These are phyloP conservation scores for Corydoras maculifer DNA, from an alignment of 2,113 vertebrate species.

Conservation along the genomic window DNA sequence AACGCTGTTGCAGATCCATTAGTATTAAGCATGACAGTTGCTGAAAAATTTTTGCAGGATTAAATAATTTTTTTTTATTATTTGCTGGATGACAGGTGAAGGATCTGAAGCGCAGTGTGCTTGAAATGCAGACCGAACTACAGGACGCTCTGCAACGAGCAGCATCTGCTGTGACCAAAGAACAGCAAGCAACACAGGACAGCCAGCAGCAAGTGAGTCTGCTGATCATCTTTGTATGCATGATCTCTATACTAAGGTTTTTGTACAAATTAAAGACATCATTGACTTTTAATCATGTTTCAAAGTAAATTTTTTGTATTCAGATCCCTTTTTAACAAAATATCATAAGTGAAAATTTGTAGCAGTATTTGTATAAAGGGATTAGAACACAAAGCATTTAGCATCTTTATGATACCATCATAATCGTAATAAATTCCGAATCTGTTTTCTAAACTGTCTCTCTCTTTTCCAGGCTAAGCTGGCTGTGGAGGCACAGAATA, in stretches of 20 bases:
- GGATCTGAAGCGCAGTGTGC: slow-evolving; percentile 80
- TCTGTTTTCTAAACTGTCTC: background rate
- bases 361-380: no score
- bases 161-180: slow-evolving; percentile 70
- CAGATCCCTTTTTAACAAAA: no score
- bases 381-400: no score
- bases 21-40: no score
- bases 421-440: background rate
- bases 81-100: slow-evolving; percentile 60
- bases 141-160: slow-evolving; percentile 87
- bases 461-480: slow-evolving; percentile 71
- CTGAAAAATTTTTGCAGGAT: background rate
- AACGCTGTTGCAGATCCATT: no score
- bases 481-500: slow-evolving; percentile 86
- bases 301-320: no score
- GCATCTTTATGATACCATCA: no score
- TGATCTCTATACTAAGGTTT: background rate
- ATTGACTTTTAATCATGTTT: no score
- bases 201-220: slow-evolving; percentile 80
- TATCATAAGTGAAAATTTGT: no score
- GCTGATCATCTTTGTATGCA: background rate
- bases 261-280: background rate
- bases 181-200: slow-evolving; percentile 86
- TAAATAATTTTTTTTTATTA: background rate
- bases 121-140: slow-evolving; percentile 77